These are phyloP conservation scores for Tachycineta bicolor DNA, from an alignment of 2,113 vertebrate genomes.

Conservation along the genomic window DNA sequence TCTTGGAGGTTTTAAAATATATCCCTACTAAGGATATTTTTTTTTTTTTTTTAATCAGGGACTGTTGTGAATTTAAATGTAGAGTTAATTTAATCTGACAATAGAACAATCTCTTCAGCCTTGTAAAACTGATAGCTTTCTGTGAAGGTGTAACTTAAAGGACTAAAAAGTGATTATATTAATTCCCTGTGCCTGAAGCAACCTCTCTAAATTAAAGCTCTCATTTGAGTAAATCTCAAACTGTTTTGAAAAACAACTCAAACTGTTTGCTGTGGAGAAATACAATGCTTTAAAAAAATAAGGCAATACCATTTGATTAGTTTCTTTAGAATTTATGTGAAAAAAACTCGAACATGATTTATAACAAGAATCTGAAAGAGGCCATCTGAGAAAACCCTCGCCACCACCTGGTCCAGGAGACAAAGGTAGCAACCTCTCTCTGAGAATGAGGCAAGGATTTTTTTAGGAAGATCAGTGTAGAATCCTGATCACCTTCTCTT, in stretches of 20 bases:
- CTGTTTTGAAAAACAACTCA: not conserved
- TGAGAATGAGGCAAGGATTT: not conserved
- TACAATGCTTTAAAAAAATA: not conserved
- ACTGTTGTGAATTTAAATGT: not conserved
- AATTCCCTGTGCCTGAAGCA: not conserved
- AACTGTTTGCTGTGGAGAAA: not conserved
- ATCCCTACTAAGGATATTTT: not conserved
- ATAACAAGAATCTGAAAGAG: not conserved
- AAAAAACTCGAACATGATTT: not conserved
- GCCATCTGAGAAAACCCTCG: not conserved
- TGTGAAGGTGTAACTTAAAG: not conserved
- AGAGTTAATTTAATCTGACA: not conserved
- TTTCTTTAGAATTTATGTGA: not conserved
- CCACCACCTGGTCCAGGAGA: not conserved
- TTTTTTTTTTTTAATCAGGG: not conserved
- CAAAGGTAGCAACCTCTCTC: not conserved
- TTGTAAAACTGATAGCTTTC: constrained; percentile 1
- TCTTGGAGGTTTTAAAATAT: not conserved
- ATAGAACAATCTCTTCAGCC: not conserved
- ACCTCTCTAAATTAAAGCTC: not conserved
- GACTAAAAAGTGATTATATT: not conserved
- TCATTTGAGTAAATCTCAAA: not conserved
- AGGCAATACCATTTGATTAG: not conserved
- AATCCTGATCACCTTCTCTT: not conserved
- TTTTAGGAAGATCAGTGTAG: not conserved